Base-by-base conservation (phyloP, 2,113 vertebrate species). In the Callospermophilus lateralis region DNA sequence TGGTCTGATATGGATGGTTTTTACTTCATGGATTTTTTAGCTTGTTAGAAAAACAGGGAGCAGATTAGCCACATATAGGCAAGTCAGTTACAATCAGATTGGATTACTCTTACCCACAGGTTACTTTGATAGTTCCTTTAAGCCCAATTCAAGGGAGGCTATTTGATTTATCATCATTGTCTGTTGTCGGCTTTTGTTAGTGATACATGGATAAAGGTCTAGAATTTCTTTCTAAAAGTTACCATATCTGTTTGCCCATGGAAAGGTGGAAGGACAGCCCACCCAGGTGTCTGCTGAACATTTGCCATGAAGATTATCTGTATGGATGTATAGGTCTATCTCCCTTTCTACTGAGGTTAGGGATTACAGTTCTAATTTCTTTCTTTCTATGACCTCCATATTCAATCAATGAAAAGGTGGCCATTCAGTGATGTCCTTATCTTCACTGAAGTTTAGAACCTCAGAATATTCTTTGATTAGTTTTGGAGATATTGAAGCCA, bases 1-100 rank as follows among this genome's bases (percentile, higher is more conserved):
- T 51, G 15, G 6, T 51, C 30, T 83, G 28, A 48, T 45, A 55
- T 28, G 3, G 74, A 2, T 17, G 34, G 30, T 51, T 89, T 97
- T 95, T 78, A 77, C 8, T 83, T 58, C 37, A 67, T 63, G 32
- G 12, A 2, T 72, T 88, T 37, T 76, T 93, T 84, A 63, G 16
- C 74, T 80, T 92, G 8, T 92, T 96, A 70, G 73, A 96, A n/a
- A 84, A 89, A 67, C 2, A 39, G 7, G 65, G 63, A 37, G 9
- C 26, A 63, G 10, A 89, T 77, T 81, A 70, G 67, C 4, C 78
- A 61, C 16, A 19, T 39, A 63, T 13, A 51, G 39, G 58, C 28
- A 65, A 88, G 68, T 58, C n/a, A 2, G 53, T 78, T 81, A 78
- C 83, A 73, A 81, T 92, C 73, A 67, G 51, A 39, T 12, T 53